Conservation (phyloP, 1,140 invertebrate species). For the Eciton burchellii region DNA sequence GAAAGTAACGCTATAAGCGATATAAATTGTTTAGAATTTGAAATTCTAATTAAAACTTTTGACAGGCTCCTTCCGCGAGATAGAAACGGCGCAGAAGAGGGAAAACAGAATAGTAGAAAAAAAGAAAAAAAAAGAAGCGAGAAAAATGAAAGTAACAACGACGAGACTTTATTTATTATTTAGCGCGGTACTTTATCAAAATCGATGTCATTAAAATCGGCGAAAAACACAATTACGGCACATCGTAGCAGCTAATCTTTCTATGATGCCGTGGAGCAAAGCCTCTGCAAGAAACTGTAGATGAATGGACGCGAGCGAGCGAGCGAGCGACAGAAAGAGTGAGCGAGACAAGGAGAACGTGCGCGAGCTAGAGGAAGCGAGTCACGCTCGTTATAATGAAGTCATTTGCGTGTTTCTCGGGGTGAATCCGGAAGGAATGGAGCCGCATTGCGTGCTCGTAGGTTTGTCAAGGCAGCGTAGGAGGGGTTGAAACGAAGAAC, state of each 20-base stretch:
- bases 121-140: no score
- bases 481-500: conserved; percentile 24
- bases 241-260: conserved; percentile 29
- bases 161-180: no score
- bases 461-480: conserved; percentile 37
- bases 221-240: conserved; percentile 19
- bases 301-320: conserved; percentile 28
- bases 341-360: neutral
- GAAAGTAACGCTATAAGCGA: neutral
- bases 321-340: neutral
- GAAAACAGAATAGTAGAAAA: no score
- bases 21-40: neutral
- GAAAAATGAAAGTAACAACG: neutral
- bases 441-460: conserved; percentile 43
- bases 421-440: conserved; percentile 75
- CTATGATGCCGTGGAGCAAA: conserved; percentile 17
- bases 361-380: conserved; percentile 17
- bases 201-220: neutral
- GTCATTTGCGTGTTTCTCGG: conserved; percentile 80
- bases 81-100: neutral
- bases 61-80: neutral
- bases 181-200: no score
- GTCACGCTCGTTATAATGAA: conserved; percentile 78
- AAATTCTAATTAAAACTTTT: conserved; percentile 29
- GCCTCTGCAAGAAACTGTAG: neutral